Percentiles rank a stretch among this genome's conserved stretches.
Conservation (phyloP, 2,113 vertebrate genomes). For the Monarcha castaneiventris region DNA sequence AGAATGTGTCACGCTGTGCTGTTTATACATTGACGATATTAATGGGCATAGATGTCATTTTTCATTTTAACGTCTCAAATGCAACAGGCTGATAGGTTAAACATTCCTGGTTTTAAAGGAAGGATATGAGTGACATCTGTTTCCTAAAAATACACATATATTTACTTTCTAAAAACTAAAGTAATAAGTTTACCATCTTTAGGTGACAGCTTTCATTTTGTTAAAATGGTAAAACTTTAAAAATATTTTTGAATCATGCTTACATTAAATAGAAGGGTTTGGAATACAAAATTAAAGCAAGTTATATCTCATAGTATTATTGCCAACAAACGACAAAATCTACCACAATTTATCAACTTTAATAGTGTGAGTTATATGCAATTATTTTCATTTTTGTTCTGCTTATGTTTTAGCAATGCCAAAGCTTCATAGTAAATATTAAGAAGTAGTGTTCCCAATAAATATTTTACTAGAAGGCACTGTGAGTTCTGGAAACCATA, state of each 20-base stretch:
- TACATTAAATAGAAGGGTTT: background rate
- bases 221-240: constrained; percentile 7
- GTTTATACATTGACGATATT: constrained; percentile 98
- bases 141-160: constrained; percentile 63
- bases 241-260: background rate
- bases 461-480: constrained; percentile 51
- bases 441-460: constrained; percentile 44
- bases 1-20: constrained; percentile 98
- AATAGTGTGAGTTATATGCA: constrained; percentile 9
- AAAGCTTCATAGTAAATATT: constrained; percentile 24
- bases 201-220: constrained; percentile 10
- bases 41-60: constrained; percentile 94
- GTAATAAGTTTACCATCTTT: constrained; percentile 31
- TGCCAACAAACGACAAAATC: background rate
- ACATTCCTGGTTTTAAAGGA: constrained; percentile 79
- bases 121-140: constrained; percentile 73
- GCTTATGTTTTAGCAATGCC: constrained; percentile 22
- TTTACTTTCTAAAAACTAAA: constrained; percentile 55
- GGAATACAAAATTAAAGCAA: background rate
- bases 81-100: constrained; percentile 93
- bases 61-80: constrained; percentile 89
- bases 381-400: constrained; percentile 52
- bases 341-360: background rate
- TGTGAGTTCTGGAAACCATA: constrained; percentile 29
- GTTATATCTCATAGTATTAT: background rate